Base-by-base conservation (phyloP, 2,888 invertebrate species). In the Tuta absoluta region DNA sequence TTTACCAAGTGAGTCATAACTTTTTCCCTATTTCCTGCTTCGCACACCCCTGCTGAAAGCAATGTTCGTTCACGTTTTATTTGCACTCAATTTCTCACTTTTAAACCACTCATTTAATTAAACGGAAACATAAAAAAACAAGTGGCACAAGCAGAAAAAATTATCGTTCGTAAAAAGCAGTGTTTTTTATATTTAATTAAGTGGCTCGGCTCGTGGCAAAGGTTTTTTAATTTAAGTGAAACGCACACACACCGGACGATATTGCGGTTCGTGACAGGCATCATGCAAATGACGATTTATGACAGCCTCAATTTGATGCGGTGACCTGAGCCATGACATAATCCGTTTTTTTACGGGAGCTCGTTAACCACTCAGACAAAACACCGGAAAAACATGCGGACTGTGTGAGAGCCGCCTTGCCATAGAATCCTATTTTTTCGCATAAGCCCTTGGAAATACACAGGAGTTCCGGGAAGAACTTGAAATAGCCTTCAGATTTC, bases 121-220 rank as follows among this genome's bases (percentile, higher is more conserved):
- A 56, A 56, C 33, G 56, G 28, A 56, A 56, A 56, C 56, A 56
- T 56, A 33, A 56, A 56, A 56, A 56, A 56, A 56, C 28, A 56
- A 56, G n/a, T 17, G 33, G 56, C 56, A 56, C 8, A 33, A 56
- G 56, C n/a, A 56, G 11, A 56, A 56, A 8, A 56, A 56, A 33
- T 28, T 17, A 33, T 24, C 51, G 56, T 24, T 33, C 33, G 33
- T 56, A 56, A 56, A 56, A 28, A 56, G 28, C 14, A 23, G 24
- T 56, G 56, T 33, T 56, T 56, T 28, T 56, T 56, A 56, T 56
- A 56, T 56, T 56, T 56, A 56, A 56, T 56, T 28, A 33, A 24
- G 24, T 33, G 56, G 33, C 56, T 24, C n/a, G 24, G 24, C 56
- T 28, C 56, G 56, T 17, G 10, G 56, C 14, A 21, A 8, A 33